Conservation (phyloP, 1,140 invertebrate genomes). For the Heliconius hewitsoni region DNA sequence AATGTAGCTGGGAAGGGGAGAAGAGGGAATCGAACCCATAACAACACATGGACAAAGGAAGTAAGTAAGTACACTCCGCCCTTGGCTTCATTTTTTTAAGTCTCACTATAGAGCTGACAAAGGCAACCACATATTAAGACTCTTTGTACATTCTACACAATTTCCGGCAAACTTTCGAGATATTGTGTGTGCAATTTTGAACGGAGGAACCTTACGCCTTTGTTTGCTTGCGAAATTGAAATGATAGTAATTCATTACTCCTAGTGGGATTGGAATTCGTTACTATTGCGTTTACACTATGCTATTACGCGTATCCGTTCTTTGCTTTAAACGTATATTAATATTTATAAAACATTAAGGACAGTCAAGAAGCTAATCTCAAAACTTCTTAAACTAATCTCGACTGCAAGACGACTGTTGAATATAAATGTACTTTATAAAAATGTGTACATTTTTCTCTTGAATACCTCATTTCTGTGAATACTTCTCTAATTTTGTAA, state of each 20-base stretch:
- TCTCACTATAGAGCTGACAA: no score
- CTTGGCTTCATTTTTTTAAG: no score
- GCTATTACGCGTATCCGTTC: neutral
- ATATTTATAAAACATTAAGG: constrained; percentile 7
- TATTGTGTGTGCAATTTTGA: no score
- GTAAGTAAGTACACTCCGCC: no score
- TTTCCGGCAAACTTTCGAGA: no score
- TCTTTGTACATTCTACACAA: no score
- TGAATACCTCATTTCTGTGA: constrained; percentile 13
- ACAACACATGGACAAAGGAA: neutral
- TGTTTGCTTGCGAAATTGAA: no score
- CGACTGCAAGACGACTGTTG: neutral
- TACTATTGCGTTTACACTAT: no score
- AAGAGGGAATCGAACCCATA: neutral
- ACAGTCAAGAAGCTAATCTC: neutral
- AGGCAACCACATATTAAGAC: no score
- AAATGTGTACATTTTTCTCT: neutral
- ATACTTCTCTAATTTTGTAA: constrained; percentile 4
- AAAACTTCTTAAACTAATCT: constrained; percentile 13
- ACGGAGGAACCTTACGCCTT: no score
- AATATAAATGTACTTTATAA: constrained; percentile 2
- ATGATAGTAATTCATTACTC: no score
- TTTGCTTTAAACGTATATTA: neutral
- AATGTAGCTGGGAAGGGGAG: neutral
- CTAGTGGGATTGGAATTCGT: no score